Evolutionary conservation across 2,113 vertebrate genomes (phyloP).

Genomic region (Physeter macrocephalus): DNA sequence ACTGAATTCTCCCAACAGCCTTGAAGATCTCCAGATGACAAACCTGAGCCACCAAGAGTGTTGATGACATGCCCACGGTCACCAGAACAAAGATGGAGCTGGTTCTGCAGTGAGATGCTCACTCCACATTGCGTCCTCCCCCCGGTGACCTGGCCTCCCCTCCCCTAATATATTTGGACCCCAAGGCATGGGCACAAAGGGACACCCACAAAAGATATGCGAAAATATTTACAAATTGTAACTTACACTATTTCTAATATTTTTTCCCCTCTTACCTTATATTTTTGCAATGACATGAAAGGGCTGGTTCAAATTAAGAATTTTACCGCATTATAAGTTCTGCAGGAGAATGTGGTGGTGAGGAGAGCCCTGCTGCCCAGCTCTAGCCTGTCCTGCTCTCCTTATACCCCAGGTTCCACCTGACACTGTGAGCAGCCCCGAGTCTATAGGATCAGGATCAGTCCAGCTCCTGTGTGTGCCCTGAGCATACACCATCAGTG

Average conservation of each 20-base stretch:
- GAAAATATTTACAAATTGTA: neutral
- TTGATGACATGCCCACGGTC: neutral
- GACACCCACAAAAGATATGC: neutral
- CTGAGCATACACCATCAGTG: no score
- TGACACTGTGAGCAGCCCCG: neutral
- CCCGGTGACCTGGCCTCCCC: neutral
- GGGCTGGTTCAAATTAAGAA: neutral
- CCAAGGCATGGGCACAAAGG: neutral
- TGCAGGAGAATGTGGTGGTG: neutral
- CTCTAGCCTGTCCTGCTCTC: neutral
- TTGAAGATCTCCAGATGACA: neutral
- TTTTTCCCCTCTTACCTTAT: neutral
- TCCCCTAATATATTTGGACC: neutral
- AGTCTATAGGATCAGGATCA: no score
- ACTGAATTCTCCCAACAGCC: neutral
- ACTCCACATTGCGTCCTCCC: neutral
- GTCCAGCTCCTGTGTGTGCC: no score
- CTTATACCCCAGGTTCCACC: neutral
- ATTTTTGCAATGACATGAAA: neutral
- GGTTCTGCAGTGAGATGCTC: rapidly evolving
- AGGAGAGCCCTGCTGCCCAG: neutral
- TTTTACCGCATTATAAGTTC: neutral
- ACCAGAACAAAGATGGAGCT: neutral
- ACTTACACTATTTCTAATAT: neutral
- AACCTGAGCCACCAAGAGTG: neutral